Evolutionary conservation across 2,797 vertebrate genomes (phyloP).

Genomic region (Tiaroga cobitis): DNA sequence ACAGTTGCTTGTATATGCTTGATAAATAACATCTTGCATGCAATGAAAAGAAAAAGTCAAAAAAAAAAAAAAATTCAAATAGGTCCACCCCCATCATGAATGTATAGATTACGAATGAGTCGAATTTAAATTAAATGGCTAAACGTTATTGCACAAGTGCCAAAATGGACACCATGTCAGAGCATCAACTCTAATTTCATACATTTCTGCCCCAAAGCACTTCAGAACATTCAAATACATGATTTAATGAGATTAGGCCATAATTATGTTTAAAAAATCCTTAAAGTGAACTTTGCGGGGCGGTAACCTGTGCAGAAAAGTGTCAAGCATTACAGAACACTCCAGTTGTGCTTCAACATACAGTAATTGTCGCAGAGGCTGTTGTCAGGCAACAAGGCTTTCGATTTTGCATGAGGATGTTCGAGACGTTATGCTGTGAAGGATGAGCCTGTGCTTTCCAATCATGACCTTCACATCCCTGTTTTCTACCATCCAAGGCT

Average conservation of each 20-base stretch:
- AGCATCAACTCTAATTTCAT: conserved; percentile 55
- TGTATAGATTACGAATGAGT: conserved; percentile 50
- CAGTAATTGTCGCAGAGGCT: conserved; percentile 78
- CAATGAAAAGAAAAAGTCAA: conserved; percentile 63
- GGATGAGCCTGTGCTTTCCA: conserved; percentile 77
- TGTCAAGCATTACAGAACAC: conserved; percentile 59
- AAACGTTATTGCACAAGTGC: conserved; percentile 82
- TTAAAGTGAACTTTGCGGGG: conserved; percentile 55
- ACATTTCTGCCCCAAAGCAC: conserved; percentile 64
- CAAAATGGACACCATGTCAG: conserved; percentile 75
- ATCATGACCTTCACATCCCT: conserved; percentile 65
- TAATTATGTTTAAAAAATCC: conserved; percentile 36
- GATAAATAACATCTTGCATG: conserved; percentile 67
- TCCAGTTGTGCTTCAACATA: conserved; percentile 76
- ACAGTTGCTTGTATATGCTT: conserved; percentile 56
- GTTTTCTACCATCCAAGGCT: conserved; percentile 60
- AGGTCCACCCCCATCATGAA: conserved; percentile 24
- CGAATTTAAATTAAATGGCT: conserved; percentile 75
- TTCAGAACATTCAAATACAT: conserved; percentile 66
- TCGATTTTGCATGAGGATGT: conserved; percentile 53
- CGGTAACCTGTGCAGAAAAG: conserved; percentile 66
- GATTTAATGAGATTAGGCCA: conserved; percentile 57
- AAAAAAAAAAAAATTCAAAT: conserved; percentile 47
- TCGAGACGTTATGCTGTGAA: conserved; percentile 67
- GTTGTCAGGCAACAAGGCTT: conserved; percentile 66